phyloP scores from a whole-genome alignment of 2,797 vertebrate species.

The Danio kyathit region DNA sequence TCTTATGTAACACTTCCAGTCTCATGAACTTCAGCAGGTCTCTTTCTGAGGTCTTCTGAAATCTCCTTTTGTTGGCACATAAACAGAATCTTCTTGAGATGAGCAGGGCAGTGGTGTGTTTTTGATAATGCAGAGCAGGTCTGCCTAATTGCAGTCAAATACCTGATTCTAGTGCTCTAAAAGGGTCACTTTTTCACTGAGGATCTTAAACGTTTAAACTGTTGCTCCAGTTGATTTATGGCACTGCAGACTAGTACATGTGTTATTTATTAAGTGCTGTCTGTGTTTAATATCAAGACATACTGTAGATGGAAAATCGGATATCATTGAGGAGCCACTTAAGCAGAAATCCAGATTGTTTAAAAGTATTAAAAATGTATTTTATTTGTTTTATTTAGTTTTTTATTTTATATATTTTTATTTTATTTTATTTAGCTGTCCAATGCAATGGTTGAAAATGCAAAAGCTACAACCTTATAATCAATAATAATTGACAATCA shows the following conservation, averaged over 20 bases:
- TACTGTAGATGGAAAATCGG: constrained; percentile 6
- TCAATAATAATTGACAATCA: too few relatives aligned
- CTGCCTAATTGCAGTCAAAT: not conserved
- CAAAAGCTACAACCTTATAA: too few relatives aligned
- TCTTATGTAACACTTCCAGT: constrained; percentile 35
- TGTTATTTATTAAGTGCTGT: constrained; percentile 23
- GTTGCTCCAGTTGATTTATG: constrained; percentile 2
- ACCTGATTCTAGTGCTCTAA: not conserved
- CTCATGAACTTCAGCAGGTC: constrained; percentile 27
- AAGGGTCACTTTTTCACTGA: not conserved
- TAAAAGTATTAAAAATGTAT: not conserved
- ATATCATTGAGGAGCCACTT: not conserved
- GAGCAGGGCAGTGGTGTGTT: not conserved
- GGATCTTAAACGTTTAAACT: constrained; percentile 1
- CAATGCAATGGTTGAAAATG: too few relatives aligned
- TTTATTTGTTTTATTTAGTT: too few relatives aligned
- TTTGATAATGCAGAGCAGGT: constrained; percentile 12
- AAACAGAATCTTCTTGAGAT: not conserved
- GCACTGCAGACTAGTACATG: not conserved
- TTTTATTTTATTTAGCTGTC: too few relatives aligned
- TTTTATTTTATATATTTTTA: too few relatives aligned
- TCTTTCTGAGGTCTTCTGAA: constrained; percentile 4
- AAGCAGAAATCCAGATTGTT: constrained; percentile 2
- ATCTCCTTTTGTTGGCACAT: constrained; percentile 38
- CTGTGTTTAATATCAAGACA: constrained; percentile 23